Percentiles rank a stretch among this genome's conserved stretches.
These are phyloP conservation scores for Enteromius fasciolatus DNA, from an alignment of 2,797 vertebrate genomes.

Conservation along the genomic window DNA sequence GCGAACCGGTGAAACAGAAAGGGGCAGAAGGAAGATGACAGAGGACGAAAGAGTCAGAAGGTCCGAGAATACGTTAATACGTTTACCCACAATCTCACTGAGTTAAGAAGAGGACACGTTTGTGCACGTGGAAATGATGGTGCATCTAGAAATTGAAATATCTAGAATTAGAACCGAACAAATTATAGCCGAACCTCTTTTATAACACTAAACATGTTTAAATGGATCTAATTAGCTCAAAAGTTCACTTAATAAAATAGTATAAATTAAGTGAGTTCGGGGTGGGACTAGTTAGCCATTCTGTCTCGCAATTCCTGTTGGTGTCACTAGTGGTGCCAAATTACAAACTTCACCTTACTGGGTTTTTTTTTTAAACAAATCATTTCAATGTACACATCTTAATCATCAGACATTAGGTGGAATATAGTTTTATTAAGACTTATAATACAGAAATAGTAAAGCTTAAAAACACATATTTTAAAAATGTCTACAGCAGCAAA, in stretches of 20 bases:
- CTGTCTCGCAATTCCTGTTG: background rate
- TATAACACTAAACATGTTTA: too few relatives aligned
- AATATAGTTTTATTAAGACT: conserved; percentile 59
- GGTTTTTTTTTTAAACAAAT: background rate
- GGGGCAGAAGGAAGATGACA: background rate
- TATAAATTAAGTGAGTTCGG: background rate
- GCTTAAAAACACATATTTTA: conserved; percentile 75
- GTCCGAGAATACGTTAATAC: conserved; percentile 54
- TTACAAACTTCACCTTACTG: background rate
- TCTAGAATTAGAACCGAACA: background rate
- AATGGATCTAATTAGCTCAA: background rate
- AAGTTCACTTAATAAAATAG: background rate
- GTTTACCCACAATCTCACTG: conserved; percentile 57
- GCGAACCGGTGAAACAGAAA: conserved; percentile 4
- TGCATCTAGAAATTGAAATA: conserved; percentile 11
- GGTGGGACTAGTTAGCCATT: background rate
- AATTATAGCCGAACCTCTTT: background rate
- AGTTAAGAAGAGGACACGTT: conserved; percentile 41
- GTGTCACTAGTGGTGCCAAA: background rate
- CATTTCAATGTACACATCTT: background rate
- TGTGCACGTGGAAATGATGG: conserved; percentile 42
- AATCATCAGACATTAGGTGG: conserved; percentile 22
- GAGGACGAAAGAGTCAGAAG: conserved; percentile 37
- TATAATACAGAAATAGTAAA: conserved; percentile 69
- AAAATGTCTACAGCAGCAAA: conserved; percentile 78